Conservation (phyloP, 2,888 invertebrate genomes). For the Boloria euphrosyne region DNA sequence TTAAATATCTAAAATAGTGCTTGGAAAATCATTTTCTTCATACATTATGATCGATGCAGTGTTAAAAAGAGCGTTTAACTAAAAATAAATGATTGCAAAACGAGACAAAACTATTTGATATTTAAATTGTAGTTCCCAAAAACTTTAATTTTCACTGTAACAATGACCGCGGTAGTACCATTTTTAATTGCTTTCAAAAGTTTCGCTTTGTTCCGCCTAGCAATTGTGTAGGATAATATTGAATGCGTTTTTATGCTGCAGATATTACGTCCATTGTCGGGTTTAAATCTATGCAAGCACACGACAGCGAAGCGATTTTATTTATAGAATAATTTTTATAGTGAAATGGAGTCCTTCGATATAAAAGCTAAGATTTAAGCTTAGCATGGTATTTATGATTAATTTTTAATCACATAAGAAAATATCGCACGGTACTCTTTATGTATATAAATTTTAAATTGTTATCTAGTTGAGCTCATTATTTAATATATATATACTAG, state of each 20-base stretch:
- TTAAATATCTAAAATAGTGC: too few relatives aligned
- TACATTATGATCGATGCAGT: background rate
- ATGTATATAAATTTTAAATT: too few relatives aligned
- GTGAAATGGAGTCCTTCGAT: slow-evolving; percentile 25
- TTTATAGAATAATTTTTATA: slow-evolving; percentile 30
- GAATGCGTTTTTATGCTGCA: slow-evolving; percentile 37
- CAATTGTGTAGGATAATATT: slow-evolving; percentile 33
- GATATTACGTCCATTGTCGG: slow-evolving; percentile 39
- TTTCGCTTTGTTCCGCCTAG: slow-evolving; percentile 29
- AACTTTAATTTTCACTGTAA: slow-evolving; percentile 20
- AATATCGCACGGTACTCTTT: too few relatives aligned
- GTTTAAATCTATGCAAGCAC: slow-evolving; percentile 32
- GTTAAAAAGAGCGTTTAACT: background rate
- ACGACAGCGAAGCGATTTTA: slow-evolving; percentile 24
- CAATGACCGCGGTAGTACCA: slow-evolving; percentile 30
- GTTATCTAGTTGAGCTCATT: too few relatives aligned
- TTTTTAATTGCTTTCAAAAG: slow-evolving; percentile 37
- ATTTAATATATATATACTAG: too few relatives aligned
- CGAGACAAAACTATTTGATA: background rate
- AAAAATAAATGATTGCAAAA: slow-evolving; percentile 1
- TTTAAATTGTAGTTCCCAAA: slow-evolving; percentile 13
- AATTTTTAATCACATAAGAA: background rate
- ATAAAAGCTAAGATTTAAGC: slow-evolving; percentile 18
- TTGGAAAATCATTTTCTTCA: too few relatives aligned
- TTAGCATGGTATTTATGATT: background rate